phyloP scores from a whole-genome alignment of 2,113 vertebrate genomes.

The Python bivittatus region DNA sequence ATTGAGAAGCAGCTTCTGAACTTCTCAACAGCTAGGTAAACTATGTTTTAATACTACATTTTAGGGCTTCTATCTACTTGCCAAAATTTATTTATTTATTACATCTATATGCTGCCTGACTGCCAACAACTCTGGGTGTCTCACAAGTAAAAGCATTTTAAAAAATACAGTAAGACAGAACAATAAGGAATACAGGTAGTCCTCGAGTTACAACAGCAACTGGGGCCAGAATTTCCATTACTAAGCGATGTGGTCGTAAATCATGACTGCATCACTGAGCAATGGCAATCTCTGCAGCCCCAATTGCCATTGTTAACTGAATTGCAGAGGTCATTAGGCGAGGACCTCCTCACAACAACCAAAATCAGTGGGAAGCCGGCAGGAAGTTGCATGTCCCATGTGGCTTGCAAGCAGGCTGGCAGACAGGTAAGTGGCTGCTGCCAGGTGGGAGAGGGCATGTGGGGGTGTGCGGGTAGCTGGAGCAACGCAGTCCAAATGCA shows the following conservation, averaged over 20 bases:
- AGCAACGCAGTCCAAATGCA: accelerated
- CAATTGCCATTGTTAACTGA: not conserved
- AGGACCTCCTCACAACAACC: not conserved
- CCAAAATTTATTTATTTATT: not conserved
- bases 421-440: not conserved
- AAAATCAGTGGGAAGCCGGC: not conserved
- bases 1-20: not conserved
- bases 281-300: not conserved
- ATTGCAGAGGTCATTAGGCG: not conserved
- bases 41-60: not conserved
- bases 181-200: no score
- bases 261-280: not conserved
- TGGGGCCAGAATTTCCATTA: not conserved
- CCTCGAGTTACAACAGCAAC: not conserved
- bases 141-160: not conserved
- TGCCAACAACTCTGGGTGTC: not conserved
- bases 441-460: not conserved
- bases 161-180: not conserved
- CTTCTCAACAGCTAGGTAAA: not conserved
- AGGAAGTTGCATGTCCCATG: not conserved
- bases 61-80: not conserved
- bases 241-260: not conserved
- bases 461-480: not conserved
- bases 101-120: not conserved
- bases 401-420: not conserved